Percentiles rank a stretch among this genome's conserved stretches.
Evolutionary conservation across 35 echinoderm and acorn worm species (phyloP).

Genomic region (Chiridota heheva): DNA sequence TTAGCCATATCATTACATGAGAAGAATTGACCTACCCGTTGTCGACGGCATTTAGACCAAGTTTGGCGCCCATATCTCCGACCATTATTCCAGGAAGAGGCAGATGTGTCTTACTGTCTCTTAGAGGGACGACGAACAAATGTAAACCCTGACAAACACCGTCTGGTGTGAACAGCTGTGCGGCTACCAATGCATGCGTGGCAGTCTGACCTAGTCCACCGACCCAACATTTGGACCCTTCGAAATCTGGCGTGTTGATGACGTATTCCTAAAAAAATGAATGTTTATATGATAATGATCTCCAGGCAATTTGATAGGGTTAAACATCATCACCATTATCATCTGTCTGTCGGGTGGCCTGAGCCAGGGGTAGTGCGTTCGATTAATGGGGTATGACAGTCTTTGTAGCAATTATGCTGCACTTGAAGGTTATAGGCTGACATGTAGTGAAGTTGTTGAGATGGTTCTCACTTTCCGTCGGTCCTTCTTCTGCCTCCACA

Average conservation of each 20-base stretch:
- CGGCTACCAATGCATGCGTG: constrained; percentile 63
- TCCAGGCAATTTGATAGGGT: no score
- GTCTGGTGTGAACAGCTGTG: constrained; percentile 78
- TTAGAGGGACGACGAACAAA: constrained; percentile 63
- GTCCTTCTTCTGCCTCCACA: no score
- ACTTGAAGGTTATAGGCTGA: no score
- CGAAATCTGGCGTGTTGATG: constrained; percentile 79
- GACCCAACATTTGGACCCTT: constrained; percentile 83
- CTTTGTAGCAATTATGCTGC: no score
- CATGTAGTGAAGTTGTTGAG: no score
- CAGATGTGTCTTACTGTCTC: constrained; percentile 58
- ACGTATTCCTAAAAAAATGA: constrained; percentile 54
- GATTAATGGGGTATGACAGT: no score
- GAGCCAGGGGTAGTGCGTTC: no score
- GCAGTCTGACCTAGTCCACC: constrained; percentile 79
- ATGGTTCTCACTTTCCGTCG: no score
- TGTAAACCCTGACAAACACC: constrained; percentile 70
- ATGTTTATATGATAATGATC: no score
- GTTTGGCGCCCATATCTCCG: constrained; percentile 75
- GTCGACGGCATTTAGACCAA: constrained; percentile 76
- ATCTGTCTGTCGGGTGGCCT: no score
- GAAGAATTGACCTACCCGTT: constrained; percentile 85
- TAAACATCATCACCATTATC: no score
- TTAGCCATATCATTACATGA: no score
- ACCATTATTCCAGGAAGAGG: constrained; percentile 63